These are phyloP conservation scores for Oreonectes daqikongensis DNA, from an alignment of 2,797 vertebrate species.

Conservation along the genomic window DNA sequence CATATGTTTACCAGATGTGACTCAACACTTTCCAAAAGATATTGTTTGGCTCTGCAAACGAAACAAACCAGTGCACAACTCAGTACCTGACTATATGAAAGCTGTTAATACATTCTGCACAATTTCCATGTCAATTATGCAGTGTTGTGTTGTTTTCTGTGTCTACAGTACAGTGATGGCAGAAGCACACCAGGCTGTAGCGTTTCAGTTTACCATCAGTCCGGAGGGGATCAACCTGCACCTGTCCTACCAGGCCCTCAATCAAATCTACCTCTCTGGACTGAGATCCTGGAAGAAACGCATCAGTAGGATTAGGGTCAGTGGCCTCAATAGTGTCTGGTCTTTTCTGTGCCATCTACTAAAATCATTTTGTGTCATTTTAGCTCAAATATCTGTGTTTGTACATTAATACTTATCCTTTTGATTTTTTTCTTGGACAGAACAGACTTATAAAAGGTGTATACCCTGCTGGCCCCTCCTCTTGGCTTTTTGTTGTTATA, in stretches of 20 bases:
- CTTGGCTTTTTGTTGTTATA: slow-evolving; percentile 79
- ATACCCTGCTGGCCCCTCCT: slow-evolving; percentile 85
- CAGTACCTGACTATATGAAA: neutral
- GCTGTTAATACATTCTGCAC: neutral
- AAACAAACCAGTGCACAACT: neutral
- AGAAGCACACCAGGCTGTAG: slow-evolving; percentile 82
- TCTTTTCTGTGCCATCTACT: neutral
- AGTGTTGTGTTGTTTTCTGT: neutral
- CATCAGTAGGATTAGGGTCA: slow-evolving; percentile 75
- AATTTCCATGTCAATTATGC: neutral
- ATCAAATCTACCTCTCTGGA: slow-evolving; percentile 78
- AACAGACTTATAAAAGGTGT: slow-evolving; percentile 48
- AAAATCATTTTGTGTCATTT: neutral
- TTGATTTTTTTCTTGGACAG: slow-evolving; percentile 4
- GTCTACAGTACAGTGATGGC: slow-evolving; percentile 70
- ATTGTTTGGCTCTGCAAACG: neutral
- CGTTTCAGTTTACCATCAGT: slow-evolving; percentile 83
- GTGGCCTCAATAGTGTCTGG: neutral
- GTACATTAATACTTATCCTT: neutral
- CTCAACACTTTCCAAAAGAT: neutral
- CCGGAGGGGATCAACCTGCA: slow-evolving; percentile 80
- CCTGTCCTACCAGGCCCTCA: slow-evolving; percentile 78
- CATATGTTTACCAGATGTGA: neutral
- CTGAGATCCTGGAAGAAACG: slow-evolving; percentile 80
- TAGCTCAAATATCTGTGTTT: neutral